phyloP scores from a whole-genome alignment of 2,888 invertebrate genomes.

The Lepidocyrtoides sp. region DNA sequence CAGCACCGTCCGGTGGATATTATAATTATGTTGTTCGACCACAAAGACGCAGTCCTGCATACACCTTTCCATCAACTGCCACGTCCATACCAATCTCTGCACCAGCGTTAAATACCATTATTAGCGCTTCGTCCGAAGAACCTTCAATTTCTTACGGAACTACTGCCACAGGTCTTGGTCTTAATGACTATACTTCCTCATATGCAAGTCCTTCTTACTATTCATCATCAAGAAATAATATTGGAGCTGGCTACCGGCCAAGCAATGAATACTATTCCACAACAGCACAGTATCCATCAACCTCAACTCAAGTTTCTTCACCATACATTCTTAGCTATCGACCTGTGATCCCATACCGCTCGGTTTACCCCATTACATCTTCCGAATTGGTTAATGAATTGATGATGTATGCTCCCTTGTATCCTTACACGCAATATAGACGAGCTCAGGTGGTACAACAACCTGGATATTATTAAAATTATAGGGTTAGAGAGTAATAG shows the following conservation, averaged over 20 bases:
- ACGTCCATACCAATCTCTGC: background rate
- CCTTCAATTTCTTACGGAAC: background rate
- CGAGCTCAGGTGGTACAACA: background rate
- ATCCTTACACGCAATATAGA: conserved; percentile 43
- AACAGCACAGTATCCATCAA: background rate
- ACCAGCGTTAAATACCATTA: background rate
- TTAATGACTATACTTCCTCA: background rate
- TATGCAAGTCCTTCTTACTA: background rate
- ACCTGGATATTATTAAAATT: background rate
- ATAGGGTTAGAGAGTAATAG: background rate
- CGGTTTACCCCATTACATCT: conserved; percentile 11
- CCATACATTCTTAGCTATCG: conserved; percentile 36
- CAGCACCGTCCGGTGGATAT: background rate
- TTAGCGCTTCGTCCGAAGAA: background rate
- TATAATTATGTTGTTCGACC: background rate
- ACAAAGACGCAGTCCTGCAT: background rate
- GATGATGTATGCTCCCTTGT: conserved; percentile 67
- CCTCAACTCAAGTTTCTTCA: background rate
- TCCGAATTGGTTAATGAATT: conserved; percentile 7
- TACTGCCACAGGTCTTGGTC: too few species aligned
- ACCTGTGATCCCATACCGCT: conserved; percentile 30
- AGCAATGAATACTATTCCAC: background rate
- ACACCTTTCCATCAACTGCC: background rate
- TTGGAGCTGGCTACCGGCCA: background rate
- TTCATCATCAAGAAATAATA: too few species aligned